Base-by-base conservation (phyloP, 2,797 vertebrate genomes). In the Schizopygopsis malacanthus region DNA sequence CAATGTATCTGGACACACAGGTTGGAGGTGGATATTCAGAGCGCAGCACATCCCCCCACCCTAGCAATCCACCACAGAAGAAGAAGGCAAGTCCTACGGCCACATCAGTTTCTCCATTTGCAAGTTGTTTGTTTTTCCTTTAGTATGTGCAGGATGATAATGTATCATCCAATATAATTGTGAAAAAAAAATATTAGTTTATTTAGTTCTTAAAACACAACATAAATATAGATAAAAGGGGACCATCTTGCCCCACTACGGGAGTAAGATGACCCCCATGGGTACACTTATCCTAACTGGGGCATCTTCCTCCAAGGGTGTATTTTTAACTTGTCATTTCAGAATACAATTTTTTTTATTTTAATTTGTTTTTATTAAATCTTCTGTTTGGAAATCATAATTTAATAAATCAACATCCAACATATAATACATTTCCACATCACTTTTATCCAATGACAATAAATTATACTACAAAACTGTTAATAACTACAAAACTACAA, bases 51-150 rank as follows among this genome's bases (percentile, higher is more conserved):
- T 95, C 97, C 76, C 95, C 94, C 87, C 96, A 98, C 73, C 93
- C 92, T 84, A 97, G 96, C 94, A 98, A 99, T 90, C 98, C 97
- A 0, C 98, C 98, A 2, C 97, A 98, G 90, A 98, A 96, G 91
- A 99, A 98, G 94, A 99, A 99, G 97, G 98, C 96, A 97, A 98
- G 96, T 97, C 83, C 69, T 90, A 37, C 25, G 6, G 8, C 39
- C 20, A 65, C 18, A 16, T 28, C 2, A 71, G 22, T 50, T 73
- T 69, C 65, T 71, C 52, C 0, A 12, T 78, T 13, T 52, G 6
- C 3, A 37, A 39, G 37, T 70, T 15, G 3, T 47, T 69, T 25
- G 13, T 5, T 79, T 72, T 80, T 56, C 15, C 4, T 69, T 79
- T 33, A 73, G 0, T 43, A 18, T n/a, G n/a, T 41, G 13, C 22